phyloP scores from a whole-genome alignment of 1,140 invertebrate genomes.

The Drosophila leontia region DNA sequence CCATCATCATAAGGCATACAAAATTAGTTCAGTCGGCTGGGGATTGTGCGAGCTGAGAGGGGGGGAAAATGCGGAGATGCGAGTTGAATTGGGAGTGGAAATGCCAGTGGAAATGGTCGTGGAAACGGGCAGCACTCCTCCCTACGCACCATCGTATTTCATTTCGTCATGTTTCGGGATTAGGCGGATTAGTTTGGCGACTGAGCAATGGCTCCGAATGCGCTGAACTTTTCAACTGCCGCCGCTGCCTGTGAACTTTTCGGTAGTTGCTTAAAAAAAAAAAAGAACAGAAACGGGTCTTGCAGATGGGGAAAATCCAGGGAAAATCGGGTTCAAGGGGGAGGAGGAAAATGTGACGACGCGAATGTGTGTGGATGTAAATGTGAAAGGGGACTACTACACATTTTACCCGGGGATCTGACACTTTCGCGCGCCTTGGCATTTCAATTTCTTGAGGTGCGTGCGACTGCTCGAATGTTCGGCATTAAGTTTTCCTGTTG shows the following conservation, averaged over 20 bases:
- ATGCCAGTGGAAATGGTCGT: constrained; percentile 8
- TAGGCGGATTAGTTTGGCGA: constrained; percentile 82
- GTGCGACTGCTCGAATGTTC: constrained; percentile 80
- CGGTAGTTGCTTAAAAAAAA: constrained; percentile 54
- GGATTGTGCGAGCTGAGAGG: constrained; percentile 14
- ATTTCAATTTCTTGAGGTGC: constrained; percentile 77
- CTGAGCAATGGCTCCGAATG: constrained; percentile 79
- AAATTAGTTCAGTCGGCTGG: constrained; percentile 70
- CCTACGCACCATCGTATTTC: constrained; percentile 84
- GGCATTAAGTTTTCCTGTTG: constrained; percentile 75
- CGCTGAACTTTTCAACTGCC: constrained; percentile 64
- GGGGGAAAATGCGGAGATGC: constrained; percentile 11
- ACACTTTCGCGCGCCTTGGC: constrained; percentile 69
- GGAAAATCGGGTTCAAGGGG: neutral
- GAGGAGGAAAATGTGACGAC: constrained; percentile 67
- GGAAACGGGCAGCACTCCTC: constrained; percentile 42
- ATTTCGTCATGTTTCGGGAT: constrained; percentile 85
- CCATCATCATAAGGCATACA: constrained; percentile 76
- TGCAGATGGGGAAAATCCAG: constrained; percentile 38
- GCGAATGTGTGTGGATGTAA: constrained; percentile 60
- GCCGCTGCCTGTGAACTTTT: constrained; percentile 67
- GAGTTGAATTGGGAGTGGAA: constrained; percentile 15
- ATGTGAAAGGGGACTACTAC: constrained; percentile 31
- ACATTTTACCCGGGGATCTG: constrained; percentile 46
- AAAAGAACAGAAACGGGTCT: constrained; percentile 1